phyloP scores from a whole-genome alignment of 2,113 vertebrate genomes.

The Leptodactylus fuscus region DNA sequence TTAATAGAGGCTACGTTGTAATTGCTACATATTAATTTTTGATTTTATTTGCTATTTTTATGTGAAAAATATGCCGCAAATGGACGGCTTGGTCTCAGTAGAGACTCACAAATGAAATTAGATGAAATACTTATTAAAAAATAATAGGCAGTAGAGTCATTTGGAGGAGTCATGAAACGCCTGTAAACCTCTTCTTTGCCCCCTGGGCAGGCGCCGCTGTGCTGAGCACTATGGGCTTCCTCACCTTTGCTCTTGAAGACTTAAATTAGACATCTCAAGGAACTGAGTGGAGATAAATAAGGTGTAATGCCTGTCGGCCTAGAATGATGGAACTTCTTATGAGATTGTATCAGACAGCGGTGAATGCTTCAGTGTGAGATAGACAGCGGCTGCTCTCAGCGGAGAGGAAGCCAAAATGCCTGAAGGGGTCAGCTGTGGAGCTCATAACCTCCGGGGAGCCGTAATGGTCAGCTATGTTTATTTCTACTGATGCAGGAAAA shows the following conservation, averaged over 20 bases:
- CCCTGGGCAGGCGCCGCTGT: not conserved
- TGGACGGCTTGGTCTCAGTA: not conserved
- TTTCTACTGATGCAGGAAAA: conserved; percentile 46
- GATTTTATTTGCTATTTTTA: too few relatives aligned
- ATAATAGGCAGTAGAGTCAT: not conserved
- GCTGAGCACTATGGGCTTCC: not conserved
- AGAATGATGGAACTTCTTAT: not conserved
- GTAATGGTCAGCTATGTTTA: conserved; percentile 28
- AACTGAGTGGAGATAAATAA: conserved; percentile 36
- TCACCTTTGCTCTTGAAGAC: conserved; percentile 3
- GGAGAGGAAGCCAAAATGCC: conserved; percentile 27
- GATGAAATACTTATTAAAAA: not conserved
- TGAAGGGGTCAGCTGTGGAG: conserved; percentile 16
- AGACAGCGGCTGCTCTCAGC: conserved; percentile 28
- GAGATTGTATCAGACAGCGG: conserved; percentile 28
- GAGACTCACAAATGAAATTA: not conserved
- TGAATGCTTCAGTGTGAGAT: not conserved
- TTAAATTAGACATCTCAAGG: conserved; percentile 11
- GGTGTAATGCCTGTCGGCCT: conserved; percentile 26
- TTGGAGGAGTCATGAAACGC: not conserved
- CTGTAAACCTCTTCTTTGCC: not conserved
- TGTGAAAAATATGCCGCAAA: too few relatives aligned
- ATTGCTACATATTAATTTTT: too few relatives aligned
- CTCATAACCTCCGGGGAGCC: not conserved
- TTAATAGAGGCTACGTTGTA: too few relatives aligned